Evolutionary conservation across 1,140 invertebrate species (phyloP).

Genomic region (Paraescarpia echinospica): DNA sequence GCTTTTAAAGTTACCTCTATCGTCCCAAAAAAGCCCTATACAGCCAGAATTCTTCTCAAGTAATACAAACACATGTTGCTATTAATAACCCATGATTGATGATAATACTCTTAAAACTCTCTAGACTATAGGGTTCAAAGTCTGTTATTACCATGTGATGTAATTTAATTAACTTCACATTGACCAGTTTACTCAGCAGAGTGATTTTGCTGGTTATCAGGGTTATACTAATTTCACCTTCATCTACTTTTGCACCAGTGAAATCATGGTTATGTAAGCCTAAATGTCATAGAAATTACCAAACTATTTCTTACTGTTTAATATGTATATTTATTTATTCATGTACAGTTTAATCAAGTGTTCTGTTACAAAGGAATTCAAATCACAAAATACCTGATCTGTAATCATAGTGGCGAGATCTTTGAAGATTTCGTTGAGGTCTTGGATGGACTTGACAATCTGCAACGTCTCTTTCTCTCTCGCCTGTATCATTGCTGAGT

Average conservation of each 20-base stretch:
- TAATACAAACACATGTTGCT: background rate
- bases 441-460: constrained; percentile 88
- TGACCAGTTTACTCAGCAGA: no score
- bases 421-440: constrained; percentile 93
- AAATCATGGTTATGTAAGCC: background rate
- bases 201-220: no score
- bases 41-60: no score
- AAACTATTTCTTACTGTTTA: background rate
- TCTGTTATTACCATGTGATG: no score
- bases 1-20: background rate
- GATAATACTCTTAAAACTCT: no score
- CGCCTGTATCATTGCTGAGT: constrained; percentile 73
- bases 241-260: background rate
- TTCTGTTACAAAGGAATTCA: background rate
- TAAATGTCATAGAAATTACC: background rate
- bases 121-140: no score
- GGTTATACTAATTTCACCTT: no score
- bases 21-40: no score
- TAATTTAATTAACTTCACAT: no score
- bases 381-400: constrained; percentile 63
- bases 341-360: background rate
- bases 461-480: constrained; percentile 87
- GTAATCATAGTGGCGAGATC: constrained; percentile 67
- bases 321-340: background rate
- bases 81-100: background rate